Evolutionary conservation across 2,888 invertebrate species (phyloP).

Genomic region (Plusia festucae): DNA sequence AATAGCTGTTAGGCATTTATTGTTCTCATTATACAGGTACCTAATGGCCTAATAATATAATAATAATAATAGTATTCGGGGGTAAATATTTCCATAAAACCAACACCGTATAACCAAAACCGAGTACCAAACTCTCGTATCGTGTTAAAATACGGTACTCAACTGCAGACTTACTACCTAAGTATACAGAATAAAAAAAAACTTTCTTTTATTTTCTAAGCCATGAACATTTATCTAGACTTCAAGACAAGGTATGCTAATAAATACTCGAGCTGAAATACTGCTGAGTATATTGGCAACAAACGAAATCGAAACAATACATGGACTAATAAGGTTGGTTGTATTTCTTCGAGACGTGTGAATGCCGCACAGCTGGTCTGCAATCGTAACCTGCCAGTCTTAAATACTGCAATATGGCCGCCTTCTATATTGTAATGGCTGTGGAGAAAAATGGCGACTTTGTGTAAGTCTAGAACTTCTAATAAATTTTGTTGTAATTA

Average conservation of each 20-base stretch:
- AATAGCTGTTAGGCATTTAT: too few species aligned
- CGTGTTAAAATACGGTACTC: too few species aligned
- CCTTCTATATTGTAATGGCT: constrained; percentile 57
- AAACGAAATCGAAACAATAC: constrained; percentile 63
- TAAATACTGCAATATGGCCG: constrained; percentile 41
- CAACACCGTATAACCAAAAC: too few species aligned
- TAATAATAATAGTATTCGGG: too few species aligned
- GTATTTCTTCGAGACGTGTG: constrained; percentile 78
- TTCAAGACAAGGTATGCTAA: constrained; percentile 6
- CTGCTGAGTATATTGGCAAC: constrained; percentile 58
- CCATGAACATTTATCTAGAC: constrained; percentile 23
- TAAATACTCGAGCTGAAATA: constrained; percentile 40
- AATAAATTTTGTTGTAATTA: not conserved
- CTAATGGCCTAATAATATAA: too few species aligned
- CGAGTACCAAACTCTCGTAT: too few species aligned
- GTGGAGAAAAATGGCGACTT: constrained; percentile 20
- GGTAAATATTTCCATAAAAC: too few species aligned
- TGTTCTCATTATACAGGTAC: too few species aligned
- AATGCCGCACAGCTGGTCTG: constrained; percentile 78
- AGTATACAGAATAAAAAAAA: not conserved
- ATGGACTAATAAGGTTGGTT: constrained; percentile 76
- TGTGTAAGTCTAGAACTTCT: constrained; percentile 7
- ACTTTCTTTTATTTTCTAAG: not conserved
- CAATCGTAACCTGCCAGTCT: constrained; percentile 66
- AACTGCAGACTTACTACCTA: too few species aligned